phyloP scores from a whole-genome alignment of 2,113 vertebrate species.

The Copsychus sechellarum region DNA sequence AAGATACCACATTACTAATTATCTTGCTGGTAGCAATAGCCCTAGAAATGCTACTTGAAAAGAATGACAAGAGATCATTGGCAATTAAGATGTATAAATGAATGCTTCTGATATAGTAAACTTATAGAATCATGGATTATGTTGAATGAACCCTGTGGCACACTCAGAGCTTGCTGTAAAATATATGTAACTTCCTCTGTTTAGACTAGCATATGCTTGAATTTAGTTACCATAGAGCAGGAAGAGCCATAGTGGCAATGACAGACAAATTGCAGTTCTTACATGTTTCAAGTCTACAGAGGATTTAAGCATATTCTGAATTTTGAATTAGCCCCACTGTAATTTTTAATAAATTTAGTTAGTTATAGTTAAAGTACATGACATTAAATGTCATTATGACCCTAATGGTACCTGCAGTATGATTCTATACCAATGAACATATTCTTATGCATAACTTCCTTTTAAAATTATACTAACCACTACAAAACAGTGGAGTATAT shows the following conservation, averaged over 20 bases:
- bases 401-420: neutral
- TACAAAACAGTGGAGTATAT: neutral
- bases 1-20: neutral
- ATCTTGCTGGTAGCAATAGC: neutral
- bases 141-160: neutral
- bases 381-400: neutral
- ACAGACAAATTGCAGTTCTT: neutral
- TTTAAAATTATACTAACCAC: neutral
- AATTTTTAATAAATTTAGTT: neutral
- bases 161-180: neutral
- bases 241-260: neutral
- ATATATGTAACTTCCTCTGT: neutral
- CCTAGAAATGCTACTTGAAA: neutral
- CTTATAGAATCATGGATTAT: neutral
- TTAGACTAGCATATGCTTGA: neutral
- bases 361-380: neutral
- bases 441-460: neutral
- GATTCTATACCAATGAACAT: neutral
- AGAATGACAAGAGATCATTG: neutral
- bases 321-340: neutral
- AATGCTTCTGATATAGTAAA: neutral
- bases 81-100: neutral
- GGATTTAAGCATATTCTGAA: neutral
- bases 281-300: neutral
- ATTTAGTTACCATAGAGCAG: neutral